Conservation (phyloP, 1,140 invertebrate species). For the Nasonia vitripennis region DNA sequence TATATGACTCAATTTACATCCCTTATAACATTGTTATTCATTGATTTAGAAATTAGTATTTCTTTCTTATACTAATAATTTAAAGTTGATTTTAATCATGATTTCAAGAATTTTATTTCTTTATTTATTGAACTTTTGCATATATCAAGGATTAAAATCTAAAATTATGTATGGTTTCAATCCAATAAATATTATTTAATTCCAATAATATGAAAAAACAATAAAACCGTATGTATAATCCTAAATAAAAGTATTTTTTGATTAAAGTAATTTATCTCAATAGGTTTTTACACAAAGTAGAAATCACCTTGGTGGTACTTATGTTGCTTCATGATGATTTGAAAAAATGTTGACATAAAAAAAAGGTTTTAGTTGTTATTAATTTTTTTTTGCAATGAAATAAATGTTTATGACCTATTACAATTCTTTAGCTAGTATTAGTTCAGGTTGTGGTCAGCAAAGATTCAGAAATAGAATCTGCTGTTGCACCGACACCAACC, state of each 20-base stretch:
- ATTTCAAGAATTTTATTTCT: neutral
- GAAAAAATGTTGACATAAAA: neutral
- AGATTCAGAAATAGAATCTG: conserved; percentile 70
- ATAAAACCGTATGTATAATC: no score
- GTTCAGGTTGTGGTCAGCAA: conserved; percentile 57
- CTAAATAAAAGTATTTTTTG: no score
- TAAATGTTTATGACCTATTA: conserved; percentile 22
- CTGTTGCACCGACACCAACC: conserved; percentile 55
- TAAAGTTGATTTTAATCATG: neutral
- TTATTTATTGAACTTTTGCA: neutral
- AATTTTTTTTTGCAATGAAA: conserved; percentile 2
- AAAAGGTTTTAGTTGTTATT: neutral
- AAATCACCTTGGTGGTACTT: no score
- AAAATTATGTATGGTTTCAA: no score
- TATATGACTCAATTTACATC: neutral
- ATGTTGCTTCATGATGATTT: neutral
- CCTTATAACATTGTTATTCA: neutral
- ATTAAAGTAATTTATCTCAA: no score
- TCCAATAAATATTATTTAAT: neutral
- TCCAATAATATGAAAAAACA: no score
- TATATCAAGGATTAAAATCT: neutral
- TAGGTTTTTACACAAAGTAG: no score
- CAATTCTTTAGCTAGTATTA: conserved; percentile 33
- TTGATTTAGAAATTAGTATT: no score
- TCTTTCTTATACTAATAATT: no score